Evolutionary conservation across 2,888 invertebrate genomes (phyloP), one percentile per base, ranked within the genome.

Genomic region (Apotomis betuletana): DNA sequence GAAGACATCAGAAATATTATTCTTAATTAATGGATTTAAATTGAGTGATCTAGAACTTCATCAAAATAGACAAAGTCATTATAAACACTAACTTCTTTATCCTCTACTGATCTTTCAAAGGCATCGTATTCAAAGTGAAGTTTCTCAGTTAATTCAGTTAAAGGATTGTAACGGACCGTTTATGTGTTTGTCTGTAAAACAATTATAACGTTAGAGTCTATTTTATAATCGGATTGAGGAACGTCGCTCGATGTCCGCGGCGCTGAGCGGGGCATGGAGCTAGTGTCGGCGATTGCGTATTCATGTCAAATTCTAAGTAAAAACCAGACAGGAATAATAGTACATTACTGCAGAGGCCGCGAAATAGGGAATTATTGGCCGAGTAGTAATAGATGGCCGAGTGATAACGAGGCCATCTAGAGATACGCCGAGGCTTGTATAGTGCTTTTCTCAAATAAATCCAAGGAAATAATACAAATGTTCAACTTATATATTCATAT

Each of bases 171-270:
- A 52, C 61, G 44, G 68, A 68, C 38, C 68, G 51, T 62, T 68
- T 63, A 68, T 59, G 52, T 68, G 58, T 67, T 51, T 67, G 62
- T 64, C 69, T 52, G 58, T 76, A 75, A 74, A 77, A 75, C 59
- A 77, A 78, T 79, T 77, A 76, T 76, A 70, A 74, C 72, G 75
- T 77, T 73, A 70, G 75, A 77, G 78, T 75, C 77, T 76, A 76
- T 78, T 79, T 75, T 76, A 74, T 80, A 81, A 80, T 79, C 76
- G 75, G 76, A 80, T 81, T 79, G 78, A 73, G 65, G 70, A 76
- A 77, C 67, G 76, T 74, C 73, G 70, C 76, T 72, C 75, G 76
- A 77, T 77, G 78, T 75, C 76, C 74, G 73, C 76, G 70, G 65
- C 64, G 76, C 75, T 76, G 72, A 68, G 46, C 55, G 65, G 10